Conservation (phyloP, 2,797 vertebrate genomes). For the Myotis planiceps region DNA sequence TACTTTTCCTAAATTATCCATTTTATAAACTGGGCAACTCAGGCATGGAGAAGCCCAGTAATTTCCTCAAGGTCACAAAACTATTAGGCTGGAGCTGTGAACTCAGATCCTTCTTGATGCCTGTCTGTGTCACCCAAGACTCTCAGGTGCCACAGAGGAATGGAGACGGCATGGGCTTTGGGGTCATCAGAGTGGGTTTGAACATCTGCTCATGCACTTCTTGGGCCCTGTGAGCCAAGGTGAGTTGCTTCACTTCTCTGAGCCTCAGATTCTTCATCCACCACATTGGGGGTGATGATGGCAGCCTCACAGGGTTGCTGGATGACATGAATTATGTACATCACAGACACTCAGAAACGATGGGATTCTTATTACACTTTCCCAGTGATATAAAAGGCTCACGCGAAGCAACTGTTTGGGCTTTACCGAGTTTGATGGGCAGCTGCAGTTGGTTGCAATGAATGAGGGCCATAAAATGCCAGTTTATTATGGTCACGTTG, state of each 20-base stretch:
- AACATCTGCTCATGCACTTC: background rate
- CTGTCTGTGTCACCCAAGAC: slow-evolving; percentile 51
- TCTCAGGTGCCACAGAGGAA: background rate
- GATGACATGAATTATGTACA: background rate
- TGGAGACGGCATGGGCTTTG: background rate
- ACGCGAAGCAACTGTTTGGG: slow-evolving; percentile 78
- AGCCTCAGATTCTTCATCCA: background rate
- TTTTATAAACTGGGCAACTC: background rate
- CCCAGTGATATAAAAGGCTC: slow-evolving; percentile 45
- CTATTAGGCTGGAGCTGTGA: background rate
- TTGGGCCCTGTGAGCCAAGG: background rate
- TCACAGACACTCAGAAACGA: background rate
- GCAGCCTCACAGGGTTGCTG: background rate
- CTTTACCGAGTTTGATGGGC: slow-evolving; percentile 83
- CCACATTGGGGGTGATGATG: background rate
- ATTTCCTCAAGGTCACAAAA: background rate
- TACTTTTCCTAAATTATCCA: background rate
- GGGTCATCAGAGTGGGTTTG: background rate
- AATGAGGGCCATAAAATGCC: slow-evolving; percentile 86
- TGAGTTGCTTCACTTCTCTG: background rate
- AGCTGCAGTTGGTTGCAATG: slow-evolving; percentile 86
- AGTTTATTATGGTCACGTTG: slow-evolving; percentile 85
- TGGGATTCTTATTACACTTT: slow-evolving; percentile 3
- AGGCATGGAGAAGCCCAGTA: background rate
- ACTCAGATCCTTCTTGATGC: rapidly evolving